Percentiles rank a stretch among this genome's conserved stretches.
Evolutionary conservation across 1,140 invertebrate genomes (phyloP).

Genomic region (Camponotus pennsylvanicus): DNA sequence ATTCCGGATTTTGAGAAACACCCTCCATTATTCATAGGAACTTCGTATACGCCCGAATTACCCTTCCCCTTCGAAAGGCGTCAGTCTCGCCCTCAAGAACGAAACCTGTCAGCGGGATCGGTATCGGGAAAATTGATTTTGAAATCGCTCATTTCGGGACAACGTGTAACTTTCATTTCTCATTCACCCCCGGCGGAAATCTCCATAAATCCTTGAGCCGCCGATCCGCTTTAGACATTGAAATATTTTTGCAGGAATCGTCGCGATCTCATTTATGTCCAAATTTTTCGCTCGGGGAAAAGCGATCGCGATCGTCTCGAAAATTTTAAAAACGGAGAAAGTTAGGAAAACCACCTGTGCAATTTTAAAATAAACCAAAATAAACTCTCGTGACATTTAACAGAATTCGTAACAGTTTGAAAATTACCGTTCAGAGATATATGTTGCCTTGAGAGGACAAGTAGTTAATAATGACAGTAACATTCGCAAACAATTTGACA

Average conservation of each 20-base stretch:
- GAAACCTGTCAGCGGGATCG: constrained; percentile 55
- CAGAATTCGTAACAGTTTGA: neutral
- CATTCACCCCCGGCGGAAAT: constrained; percentile 39
- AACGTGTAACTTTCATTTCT: constrained; percentile 63
- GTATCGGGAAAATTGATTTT: constrained; percentile 76
- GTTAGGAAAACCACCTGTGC: neutral
- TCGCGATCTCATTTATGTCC: constrained; percentile 5
- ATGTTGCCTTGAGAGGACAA: neutral
- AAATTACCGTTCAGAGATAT: neutral
- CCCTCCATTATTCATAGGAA: constrained; percentile 83
- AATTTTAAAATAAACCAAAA: neutral
- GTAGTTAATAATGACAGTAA: constrained; percentile 1
- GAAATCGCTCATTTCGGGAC: constrained; percentile 73
- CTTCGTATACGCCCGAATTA: constrained; percentile 75
- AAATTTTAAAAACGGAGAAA: neutral
- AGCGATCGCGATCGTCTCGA: neutral
- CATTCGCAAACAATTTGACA: neutral
- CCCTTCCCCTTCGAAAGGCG: constrained; percentile 69
- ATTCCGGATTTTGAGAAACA: constrained; percentile 80
- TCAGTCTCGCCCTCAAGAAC: constrained; percentile 76
- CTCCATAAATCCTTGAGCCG: constrained; percentile 37
- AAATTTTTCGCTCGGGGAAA: constrained; percentile 19
- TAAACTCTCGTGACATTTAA: neutral
- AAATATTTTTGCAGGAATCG: constrained; percentile 51
- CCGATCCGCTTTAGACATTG: constrained; percentile 23